phyloP scores from a whole-genome alignment of 2,888 invertebrate genomes.

The Trissolcus brochymenae region DNA sequence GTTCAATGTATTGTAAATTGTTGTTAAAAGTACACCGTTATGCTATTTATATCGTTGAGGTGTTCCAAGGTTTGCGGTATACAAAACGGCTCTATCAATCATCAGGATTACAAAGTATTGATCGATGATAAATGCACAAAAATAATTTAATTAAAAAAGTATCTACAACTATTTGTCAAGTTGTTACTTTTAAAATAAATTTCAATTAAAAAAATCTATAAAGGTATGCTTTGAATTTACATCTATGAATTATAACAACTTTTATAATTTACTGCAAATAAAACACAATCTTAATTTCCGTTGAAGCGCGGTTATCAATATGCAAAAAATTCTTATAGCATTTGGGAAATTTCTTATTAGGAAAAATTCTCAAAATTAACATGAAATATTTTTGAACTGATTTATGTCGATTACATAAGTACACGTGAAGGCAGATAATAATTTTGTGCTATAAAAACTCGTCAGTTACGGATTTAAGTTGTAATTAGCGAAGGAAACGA shows the following conservation, averaged over 20 bases:
- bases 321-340: too few relatives aligned
- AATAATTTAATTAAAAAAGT: too few relatives aligned
- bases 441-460: slow-evolving; percentile 21
- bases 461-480: neutral
- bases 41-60: slow-evolving; percentile 36
- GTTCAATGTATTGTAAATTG: too few relatives aligned
- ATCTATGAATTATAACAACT: too few relatives aligned
- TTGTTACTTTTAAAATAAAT: too few relatives aligned
- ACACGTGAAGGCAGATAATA: slow-evolving; percentile 2
- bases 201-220: too few relatives aligned
- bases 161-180: too few relatives aligned
- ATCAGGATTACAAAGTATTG: slow-evolving; percentile 11
- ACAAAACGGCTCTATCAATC: slow-evolving; percentile 26
- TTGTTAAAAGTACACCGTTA: neutral
- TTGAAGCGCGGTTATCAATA: too few relatives aligned
- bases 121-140: neutral
- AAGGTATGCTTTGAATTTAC: too few relatives aligned
- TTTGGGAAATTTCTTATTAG: neutral
- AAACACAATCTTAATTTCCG: too few relatives aligned
- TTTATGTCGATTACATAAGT: slow-evolving; percentile 12
- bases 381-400: slow-evolving; percentile 20
- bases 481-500: neutral
- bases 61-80: slow-evolving; percentile 20
- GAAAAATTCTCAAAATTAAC: slow-evolving; percentile 21
- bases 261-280: too few relatives aligned